Base-by-base conservation (phyloP, 2,888 invertebrate species). In the Drosophila paranaensis region DNA sequence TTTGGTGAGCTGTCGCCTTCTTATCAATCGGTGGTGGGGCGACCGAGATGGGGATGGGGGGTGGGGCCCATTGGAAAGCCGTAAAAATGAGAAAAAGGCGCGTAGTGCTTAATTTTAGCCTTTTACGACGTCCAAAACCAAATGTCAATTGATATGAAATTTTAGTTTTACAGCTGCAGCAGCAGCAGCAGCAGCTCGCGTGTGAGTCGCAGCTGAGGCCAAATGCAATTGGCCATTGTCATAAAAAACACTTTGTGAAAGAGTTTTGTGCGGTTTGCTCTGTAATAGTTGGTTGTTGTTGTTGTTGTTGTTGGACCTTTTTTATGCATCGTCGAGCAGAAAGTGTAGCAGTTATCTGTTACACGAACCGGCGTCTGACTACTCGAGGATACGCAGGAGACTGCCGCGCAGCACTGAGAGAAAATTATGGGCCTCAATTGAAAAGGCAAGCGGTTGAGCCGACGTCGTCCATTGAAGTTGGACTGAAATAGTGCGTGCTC, bases 181-280 rank as follows among this genome's bases (percentile, higher is more conserved):
- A 84, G 85, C 73, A 68, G 35, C 82, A 84, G 85, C 85, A 72
- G 82, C 69, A 68, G 61, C 65, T 86, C 71, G 90, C 88, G 88
- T 89, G 89, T 72, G 74, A 77, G 56, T 68, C 53, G 54, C 80
- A 79, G 74, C 87, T 74, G 68, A 71, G 72, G 66, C 70, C 84
- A 77, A 88, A 74, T 86, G 90, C 88, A 79, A 88, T 86, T 90
- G 90, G 81, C 89, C 68, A 88, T 88, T 83, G 81, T 77, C 84
- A 79, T 90, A 90, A 88, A 90, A 90, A 89, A 87, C 87, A 87
- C 90, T 87, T 87, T 90, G 89, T 87, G 87, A 82, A 90, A 89
- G 89, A 88, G 88, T 85, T 85, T 82, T 75, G 77, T 71, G 83
- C 56, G 80, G 67, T 68, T 68, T 50, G 54, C 33, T 43, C 25